A percentile compares a stretch with the other conserved stretches of the same genome.
phyloP scores from a whole-genome alignment of 2,113 vertebrate species.

The Microcebus jonahi region DNA sequence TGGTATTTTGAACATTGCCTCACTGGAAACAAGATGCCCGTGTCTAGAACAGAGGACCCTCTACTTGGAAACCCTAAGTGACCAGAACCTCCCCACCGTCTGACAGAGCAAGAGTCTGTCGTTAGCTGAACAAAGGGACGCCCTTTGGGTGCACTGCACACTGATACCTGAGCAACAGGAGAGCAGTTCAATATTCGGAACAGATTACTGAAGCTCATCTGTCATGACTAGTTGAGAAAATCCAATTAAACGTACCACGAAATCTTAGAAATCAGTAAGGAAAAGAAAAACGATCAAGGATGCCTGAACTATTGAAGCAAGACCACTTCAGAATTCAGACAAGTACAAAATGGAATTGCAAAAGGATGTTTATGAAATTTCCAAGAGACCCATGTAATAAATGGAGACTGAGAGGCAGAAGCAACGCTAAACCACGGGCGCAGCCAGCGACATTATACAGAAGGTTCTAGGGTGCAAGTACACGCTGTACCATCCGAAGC shows the following conservation, averaged over 20 bases:
- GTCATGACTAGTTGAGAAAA: background rate
- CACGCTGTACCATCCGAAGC: fast-evolving
- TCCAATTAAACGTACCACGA: background rate
- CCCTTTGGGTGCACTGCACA: fast-evolving
- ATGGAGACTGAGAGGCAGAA: background rate
- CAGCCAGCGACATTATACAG: background rate
- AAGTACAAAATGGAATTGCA: background rate
- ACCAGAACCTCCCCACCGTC: background rate
- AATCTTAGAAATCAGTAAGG: background rate
- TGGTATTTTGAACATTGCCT: background rate
- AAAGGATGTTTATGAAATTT: background rate
- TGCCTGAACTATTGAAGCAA: background rate
- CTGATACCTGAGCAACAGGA: fast-evolving
- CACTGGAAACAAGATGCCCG: background rate
- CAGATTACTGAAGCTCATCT: background rate
- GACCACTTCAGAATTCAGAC: background rate
- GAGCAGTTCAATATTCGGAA: background rate
- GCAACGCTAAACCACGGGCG: fast-evolving
- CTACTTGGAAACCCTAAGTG: fast-evolving
- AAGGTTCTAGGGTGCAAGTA: background rate
- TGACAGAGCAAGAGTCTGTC: fast-evolving
- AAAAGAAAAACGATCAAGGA: background rate
- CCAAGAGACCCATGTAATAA: background rate
- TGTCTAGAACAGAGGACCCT: background rate
- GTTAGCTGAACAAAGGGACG: too few relatives aligned